phyloP scores from a whole-genome alignment of 92 coral and sea anemone species.

The Meandrina meandrites region DNA sequence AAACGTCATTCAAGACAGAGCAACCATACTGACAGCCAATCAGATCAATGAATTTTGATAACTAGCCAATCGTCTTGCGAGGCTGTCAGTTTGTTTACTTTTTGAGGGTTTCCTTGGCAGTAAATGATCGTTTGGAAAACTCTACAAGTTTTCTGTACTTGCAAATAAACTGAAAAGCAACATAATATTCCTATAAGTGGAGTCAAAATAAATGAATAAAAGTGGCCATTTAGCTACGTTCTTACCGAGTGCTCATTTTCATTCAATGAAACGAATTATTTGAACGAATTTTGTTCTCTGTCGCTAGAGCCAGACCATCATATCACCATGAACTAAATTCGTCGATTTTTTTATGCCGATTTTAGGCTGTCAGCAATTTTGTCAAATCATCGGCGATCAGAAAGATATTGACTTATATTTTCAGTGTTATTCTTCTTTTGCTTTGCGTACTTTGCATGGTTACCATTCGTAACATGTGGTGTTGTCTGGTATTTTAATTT shows the following conservation, averaged over 20 bases:
- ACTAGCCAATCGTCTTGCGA: slow-evolving; percentile 48
- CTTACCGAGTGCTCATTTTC: not conserved
- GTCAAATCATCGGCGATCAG: not conserved
- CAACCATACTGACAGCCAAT: slow-evolving; percentile 47
- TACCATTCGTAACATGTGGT: slow-evolving; percentile 2
- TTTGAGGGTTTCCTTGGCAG: slow-evolving; percentile 28
- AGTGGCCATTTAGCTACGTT: not conserved
- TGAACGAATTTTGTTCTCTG: not conserved
- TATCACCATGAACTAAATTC: not conserved
- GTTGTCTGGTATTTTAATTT: not conserved
- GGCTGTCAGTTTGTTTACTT: slow-evolving; percentile 19
- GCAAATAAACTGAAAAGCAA: not conserved
- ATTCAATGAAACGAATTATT: not conserved
- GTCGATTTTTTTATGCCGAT: not conserved
- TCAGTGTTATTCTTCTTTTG: not conserved
- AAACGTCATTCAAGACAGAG: slow-evolving; percentile 68
- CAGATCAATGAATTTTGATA: slow-evolving; percentile 12
- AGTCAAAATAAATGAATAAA: not conserved
- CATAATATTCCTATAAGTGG: not conserved
- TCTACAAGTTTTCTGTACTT: not conserved
- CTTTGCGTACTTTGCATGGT: not conserved
- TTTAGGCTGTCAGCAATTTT: not conserved
- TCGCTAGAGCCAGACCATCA: not conserved
- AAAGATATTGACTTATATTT: not conserved
- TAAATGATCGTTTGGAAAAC: not conserved